Conservation (phyloP, 2,888 invertebrate genomes). For the Stenodera caucasica region DNA sequence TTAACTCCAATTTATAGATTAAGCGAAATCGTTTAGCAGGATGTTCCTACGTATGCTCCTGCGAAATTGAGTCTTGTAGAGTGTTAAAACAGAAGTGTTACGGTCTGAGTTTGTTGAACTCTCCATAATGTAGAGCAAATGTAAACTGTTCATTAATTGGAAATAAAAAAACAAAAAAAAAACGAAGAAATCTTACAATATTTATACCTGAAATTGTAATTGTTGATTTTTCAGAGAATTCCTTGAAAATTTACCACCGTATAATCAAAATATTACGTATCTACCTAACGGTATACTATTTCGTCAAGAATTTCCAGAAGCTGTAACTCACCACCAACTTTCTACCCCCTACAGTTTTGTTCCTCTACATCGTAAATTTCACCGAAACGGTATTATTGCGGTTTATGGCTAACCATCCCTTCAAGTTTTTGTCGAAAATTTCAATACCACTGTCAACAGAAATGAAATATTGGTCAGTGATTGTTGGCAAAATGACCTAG, state of each 20-base stretch:
- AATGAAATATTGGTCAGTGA: constrained; percentile 1
- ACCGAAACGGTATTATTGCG: constrained; percentile 32
- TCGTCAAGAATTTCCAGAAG: constrained; percentile 11
- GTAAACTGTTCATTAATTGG: not conserved
- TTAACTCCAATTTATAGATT: too few species aligned
- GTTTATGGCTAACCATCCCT: constrained; percentile 44
- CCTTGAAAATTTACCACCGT: not conserved
- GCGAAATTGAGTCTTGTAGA: constrained; percentile 21
- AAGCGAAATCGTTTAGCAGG: not conserved
- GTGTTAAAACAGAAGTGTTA: constrained; percentile 43
- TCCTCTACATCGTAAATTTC: constrained; percentile 33
- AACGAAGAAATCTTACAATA: not conserved
- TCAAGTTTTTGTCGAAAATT: constrained; percentile 18
- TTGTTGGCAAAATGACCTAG: not conserved
- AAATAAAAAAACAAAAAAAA: not conserved
- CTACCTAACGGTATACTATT: constrained; percentile 11
- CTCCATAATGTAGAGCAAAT: constrained; percentile 40
- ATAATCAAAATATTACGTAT: not conserved
- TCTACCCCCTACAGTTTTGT: constrained; percentile 33
- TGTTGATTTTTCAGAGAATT: not conserved
- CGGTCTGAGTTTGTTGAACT: constrained; percentile 40
- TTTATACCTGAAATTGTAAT: not conserved
- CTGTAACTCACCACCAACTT: constrained; percentile 25
- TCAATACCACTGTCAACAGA: not conserved
- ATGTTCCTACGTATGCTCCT: not conserved